These are phyloP conservation scores for Platysternon megacephalum DNA, from an alignment of 2,113 vertebrate species.

Conservation along the genomic window DNA sequence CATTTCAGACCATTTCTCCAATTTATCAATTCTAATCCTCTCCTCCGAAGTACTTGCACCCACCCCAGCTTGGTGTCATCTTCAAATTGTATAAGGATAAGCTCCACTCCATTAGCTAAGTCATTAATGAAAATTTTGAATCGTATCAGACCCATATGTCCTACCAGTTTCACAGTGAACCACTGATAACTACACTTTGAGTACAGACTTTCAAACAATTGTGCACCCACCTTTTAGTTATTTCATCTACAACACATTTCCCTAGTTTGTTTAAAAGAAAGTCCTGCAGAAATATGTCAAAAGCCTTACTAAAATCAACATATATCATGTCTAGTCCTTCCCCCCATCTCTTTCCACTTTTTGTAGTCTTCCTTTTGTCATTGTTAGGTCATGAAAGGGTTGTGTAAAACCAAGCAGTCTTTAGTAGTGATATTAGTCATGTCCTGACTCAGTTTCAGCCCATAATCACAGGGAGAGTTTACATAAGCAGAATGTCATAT, in stretches of 20 bases:
- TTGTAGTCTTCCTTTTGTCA: too few relatives aligned
- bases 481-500: too few relatives aligned
- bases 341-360: too few relatives aligned
- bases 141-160: background rate
- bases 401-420: too few relatives aligned
- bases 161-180: background rate
- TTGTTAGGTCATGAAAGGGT: too few relatives aligned
- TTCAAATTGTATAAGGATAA: background rate
- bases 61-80: background rate
- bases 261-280: background rate
- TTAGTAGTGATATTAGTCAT: too few relatives aligned
- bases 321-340: background rate
- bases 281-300: background rate
- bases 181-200: background rate
- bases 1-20: background rate
- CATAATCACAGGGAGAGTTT: too few relatives aligned
- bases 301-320: background rate
- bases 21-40: background rate
- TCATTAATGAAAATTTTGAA: background rate
- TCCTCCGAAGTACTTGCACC: background rate
- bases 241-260: background rate
- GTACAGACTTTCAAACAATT: background rate
- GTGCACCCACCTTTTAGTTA: background rate
- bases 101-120: background rate
- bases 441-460: too few relatives aligned